These are phyloP conservation scores for Gryllus longicercus DNA, from an alignment of 2,888 invertebrate genomes.

Conservation along the genomic window DNA sequence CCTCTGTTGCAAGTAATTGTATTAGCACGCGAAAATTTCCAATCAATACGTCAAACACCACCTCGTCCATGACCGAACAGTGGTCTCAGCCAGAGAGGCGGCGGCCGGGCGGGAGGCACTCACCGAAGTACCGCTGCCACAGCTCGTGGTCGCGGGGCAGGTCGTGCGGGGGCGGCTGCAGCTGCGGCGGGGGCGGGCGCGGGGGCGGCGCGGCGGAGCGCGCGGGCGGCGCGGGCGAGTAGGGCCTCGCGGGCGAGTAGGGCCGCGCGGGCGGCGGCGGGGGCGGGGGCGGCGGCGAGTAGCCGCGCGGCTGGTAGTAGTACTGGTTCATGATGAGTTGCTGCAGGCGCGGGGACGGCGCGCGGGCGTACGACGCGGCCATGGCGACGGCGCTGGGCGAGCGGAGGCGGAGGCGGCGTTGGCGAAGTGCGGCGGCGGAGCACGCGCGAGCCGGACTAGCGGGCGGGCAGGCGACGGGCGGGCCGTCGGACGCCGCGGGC, in stretches of 20 bases:
- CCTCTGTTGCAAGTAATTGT: too few relatives aligned
- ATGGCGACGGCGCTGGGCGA: background rate
- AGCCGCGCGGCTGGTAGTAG: background rate
- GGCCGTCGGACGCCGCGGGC: background rate
- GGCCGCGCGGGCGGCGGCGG: background rate
- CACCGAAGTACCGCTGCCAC: constrained; percentile 10
- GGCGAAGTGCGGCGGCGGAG: background rate
- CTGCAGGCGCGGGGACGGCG: background rate
- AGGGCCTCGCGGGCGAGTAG: background rate
- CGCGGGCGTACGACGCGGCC: background rate
- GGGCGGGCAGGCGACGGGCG: background rate
- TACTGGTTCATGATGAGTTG: constrained; percentile 6
- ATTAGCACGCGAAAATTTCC: too few relatives aligned
- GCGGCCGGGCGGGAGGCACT: background rate
- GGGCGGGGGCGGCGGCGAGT: background rate
- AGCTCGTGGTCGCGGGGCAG: background rate
- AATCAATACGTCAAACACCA: too few relatives aligned
- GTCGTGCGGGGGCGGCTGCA: background rate
- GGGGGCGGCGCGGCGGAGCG: background rate
- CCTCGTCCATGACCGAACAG: too few relatives aligned
- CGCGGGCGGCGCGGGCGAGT: background rate
- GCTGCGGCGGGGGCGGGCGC: constrained; percentile 1
- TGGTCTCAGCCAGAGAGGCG: too few relatives aligned
- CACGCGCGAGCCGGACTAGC: background rate
- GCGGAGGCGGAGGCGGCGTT: background rate